A percentile compares a stretch with the other conserved stretches of the same genome.
Conservation (phyloP, 2,797 vertebrate species). For the Schizopygopsis malacanthus region DNA sequence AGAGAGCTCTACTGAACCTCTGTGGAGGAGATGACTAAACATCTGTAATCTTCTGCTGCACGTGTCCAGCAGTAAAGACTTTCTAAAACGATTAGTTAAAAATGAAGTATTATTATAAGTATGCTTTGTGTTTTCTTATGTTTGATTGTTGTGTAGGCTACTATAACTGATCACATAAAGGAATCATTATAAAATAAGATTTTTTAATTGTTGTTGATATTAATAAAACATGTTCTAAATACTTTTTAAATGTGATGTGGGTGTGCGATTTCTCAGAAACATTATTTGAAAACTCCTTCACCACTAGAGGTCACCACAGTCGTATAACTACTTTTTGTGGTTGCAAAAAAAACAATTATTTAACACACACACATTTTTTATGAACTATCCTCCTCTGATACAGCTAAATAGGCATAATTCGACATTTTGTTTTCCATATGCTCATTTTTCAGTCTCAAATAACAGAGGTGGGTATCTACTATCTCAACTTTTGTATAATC, state of each 20-base stretch:
- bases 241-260: not conserved
- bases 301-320: conserved; percentile 22
- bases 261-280: not conserved
- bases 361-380: not conserved
- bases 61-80: not conserved
- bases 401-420: too few relatives aligned
- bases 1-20: conserved; percentile 89
- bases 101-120: conserved; percentile 19
- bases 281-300: not conserved
- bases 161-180: not conserved
- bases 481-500: not conserved
- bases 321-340: not conserved
- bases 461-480: not conserved
- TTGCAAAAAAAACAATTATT: not conserved
- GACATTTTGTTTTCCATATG: not conserved
- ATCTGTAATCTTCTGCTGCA: conserved; percentile 11
- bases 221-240: not conserved
- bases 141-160: not conserved
- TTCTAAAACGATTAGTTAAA: not conserved
- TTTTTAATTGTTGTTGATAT: not conserved
- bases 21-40: conserved; percentile 88
- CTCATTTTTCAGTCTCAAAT: not conserved
- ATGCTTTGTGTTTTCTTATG: conserved; percentile 9
- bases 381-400: too few relatives aligned
- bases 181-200: not conserved